Base-by-base conservation (phyloP, 2,888 invertebrate genomes). In the Caenorhabditis becei region DNA sequence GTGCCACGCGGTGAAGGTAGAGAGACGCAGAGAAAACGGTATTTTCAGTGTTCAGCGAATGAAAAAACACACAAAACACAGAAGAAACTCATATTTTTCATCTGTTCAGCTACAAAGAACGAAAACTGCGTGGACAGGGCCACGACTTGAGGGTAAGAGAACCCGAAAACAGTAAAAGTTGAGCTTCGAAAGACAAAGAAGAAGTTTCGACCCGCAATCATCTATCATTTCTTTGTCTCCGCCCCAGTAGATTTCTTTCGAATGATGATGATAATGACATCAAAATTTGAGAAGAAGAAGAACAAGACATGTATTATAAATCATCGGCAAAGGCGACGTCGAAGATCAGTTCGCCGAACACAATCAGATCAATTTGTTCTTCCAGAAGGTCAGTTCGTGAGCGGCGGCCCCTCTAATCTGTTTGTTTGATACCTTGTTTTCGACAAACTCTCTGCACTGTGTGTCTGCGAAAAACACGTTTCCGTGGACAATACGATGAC, bases 291-390 rank as follows among this genome's bases (percentile, higher is more conserved):
- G 4, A 49, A 20, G 20, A 44, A 44, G 10, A 49, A 47, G 32
- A 41, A 32, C 32, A 44, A 67, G 62, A 37, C 41, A 7, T 32
- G 32, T 32, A 32, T 32, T 10, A 44, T 24, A 61, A 61, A 41
- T 71, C 54, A 62, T 26, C 32, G 32, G 44, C 32, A 61, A n/a
- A 65, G 49, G 49, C 51, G 49, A 37, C 74, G 74, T 66, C 74
- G 56, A 23, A 74, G 65, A 74, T 74, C 74, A 66, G 65, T 74
- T 74, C 44, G 74, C 28, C 74, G 74, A 74, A 74, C 16, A 49
- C 24, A 32, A 32, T n/a, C 24, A 26, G 16, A 24, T 28, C 18
- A 23, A 20, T 20, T 18, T 49, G 49, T 49, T 71, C 53, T 51
- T 53, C 71, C 54, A 53, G 70, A 70, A 49, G 32, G 32, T 7